Conservation (phyloP, 2,797 vertebrate species). For the Leptoclinus maculatus region DNA sequence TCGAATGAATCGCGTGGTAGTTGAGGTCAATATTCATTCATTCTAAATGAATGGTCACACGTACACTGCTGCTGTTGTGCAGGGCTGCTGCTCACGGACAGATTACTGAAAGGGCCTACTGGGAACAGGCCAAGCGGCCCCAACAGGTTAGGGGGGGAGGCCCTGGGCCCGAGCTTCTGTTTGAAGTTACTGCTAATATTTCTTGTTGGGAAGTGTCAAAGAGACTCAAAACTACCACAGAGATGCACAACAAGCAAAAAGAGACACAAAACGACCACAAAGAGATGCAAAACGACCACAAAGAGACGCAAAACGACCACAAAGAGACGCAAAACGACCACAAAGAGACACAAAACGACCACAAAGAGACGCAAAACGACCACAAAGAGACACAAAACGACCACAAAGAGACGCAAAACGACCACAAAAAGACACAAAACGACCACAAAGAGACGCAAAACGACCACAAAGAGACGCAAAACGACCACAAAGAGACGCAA, state of each 20-base stretch:
- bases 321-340: background rate
- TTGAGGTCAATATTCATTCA: conserved; percentile 59
- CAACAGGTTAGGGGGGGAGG: background rate
- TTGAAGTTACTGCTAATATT: too few species aligned
- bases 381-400: too few species aligned
- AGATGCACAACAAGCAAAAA: background rate
- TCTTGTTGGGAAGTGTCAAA: background rate
- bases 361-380: background rate
- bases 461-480: background rate
- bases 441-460: background rate
- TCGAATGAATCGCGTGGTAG: conserved; percentile 36
- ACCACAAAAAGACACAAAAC: too few species aligned
- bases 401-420: background rate
- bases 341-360: background rate
- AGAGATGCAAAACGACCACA: background rate
- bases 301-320: background rate
- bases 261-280: background rate
- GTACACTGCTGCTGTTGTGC: background rate
- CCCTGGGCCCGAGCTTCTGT: too few species aligned
- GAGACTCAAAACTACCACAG: background rate
- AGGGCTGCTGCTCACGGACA: background rate
- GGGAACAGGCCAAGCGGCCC: background rate
- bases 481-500: background rate
- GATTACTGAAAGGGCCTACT: background rate
- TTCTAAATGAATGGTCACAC: conserved; percentile 34